These are phyloP conservation scores for Monochamus saltuarius DNA, from an alignment of 1,140 invertebrate species.

Conservation along the genomic window DNA sequence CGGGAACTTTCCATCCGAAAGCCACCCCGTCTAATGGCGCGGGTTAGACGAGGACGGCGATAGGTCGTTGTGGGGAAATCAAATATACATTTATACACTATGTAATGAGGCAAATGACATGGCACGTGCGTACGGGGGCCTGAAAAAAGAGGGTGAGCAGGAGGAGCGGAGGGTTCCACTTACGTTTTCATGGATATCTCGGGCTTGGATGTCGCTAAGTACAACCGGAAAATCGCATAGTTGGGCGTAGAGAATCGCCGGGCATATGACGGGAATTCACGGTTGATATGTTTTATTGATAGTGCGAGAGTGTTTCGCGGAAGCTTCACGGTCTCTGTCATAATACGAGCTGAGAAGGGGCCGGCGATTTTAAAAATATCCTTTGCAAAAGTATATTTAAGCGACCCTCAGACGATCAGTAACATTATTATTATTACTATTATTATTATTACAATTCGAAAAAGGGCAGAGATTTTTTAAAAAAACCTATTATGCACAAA, in stretches of 20 bases:
- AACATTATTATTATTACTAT: too few relatives aligned
- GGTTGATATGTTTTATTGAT: conserved; percentile 19
- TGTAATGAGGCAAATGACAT: conserved; percentile 34
- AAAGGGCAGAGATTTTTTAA: too few relatives aligned
- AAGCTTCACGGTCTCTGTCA: neutral
- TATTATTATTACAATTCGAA: too few relatives aligned
- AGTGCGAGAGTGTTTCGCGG: conserved; percentile 4
- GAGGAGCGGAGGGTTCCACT: conserved; percentile 9
- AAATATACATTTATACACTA: conserved; percentile 34
- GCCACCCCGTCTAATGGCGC: neutral
- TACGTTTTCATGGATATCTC: conserved; percentile 19
- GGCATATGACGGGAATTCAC: conserved; percentile 19
- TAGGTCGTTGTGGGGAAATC: conserved; percentile 25
- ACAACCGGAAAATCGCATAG: conserved; percentile 17
- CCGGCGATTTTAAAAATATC: too few relatives aligned
- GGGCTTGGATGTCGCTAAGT: conserved; percentile 3
- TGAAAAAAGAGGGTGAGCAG: conserved; percentile 3
- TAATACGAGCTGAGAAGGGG: too few relatives aligned
- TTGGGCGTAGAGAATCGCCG: conserved; percentile 7
- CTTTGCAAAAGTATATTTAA: too few relatives aligned
- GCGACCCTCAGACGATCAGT: too few relatives aligned
- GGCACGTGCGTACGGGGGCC: conserved; percentile 24
- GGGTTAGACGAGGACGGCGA: conserved; percentile 6
- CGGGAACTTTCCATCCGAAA: too few relatives aligned
- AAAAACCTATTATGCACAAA: too few relatives aligned